Base-by-base conservation (phyloP, 2,113 vertebrate species). In the Chaetops frenatus region DNA sequence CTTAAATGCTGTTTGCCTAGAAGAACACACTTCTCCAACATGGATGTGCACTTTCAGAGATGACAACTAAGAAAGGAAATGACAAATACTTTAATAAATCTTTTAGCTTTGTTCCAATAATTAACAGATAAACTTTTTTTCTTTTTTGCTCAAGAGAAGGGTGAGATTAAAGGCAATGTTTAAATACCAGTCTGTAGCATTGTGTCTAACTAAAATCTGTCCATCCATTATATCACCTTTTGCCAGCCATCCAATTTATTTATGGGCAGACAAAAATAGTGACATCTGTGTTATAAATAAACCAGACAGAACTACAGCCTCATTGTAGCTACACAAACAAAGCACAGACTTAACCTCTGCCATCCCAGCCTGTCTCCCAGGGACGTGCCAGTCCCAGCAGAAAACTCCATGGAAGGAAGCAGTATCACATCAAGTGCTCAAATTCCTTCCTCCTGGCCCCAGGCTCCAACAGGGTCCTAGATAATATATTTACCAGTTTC, bases 231-330 rank as follows among this genome's bases (percentile, higher is more conserved):
- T 15, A 69, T 50, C 74, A 76, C 42, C 42, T 77, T 82, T 61
- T 65, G 62, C 67, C 67, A 92, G 51, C 38, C 72, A 83, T 14
- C 73, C 27, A 50, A 40, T 54, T 77, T 92, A 94, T 94, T 96
- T 92, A 83, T 4, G 2, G 88, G 47, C 67, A 92, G 90, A 80
- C 79, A 67, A 47, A 79, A 93, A 76, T 22, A 88, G 94, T 83
- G 79, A 78, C 88, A 90, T 80, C 53, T 92, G 71, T 64, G 65
- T 88, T 93, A 94, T 94, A 93, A 90, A 95, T 95, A 95, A 80
- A 50, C 66, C 58, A 93, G 88, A 81, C 74, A 90, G 85, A 90
- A 80, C 23, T 36, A 80, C 33, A 90, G 82, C 67, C 58, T 61
- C 79, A 61, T 24, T 80, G 90, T 38, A 82, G 58, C 64, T 50